phyloP scores from a whole-genome alignment of 1,140 invertebrate genomes.

The Trichoplusia ni region DNA sequence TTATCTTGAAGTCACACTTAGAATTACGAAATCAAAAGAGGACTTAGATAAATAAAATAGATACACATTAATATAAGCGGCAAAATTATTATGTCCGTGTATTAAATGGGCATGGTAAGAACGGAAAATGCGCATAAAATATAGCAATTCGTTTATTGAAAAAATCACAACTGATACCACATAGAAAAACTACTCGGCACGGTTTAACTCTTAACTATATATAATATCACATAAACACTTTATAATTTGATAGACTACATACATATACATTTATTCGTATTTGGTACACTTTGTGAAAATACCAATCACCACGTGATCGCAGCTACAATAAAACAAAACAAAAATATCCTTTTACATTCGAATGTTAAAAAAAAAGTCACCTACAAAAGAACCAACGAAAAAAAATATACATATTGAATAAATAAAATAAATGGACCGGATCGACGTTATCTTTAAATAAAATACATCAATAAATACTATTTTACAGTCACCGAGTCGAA shows the following conservation, averaged over 20 bases:
- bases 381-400: not conserved
- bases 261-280: conserved; percentile 61
- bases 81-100: not conserved
- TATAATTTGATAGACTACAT: conserved; percentile 78
- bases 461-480: not conserved
- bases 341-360: conserved; percentile 36
- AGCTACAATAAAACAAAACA: conserved; percentile 51
- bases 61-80: too few species aligned
- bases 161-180: conserved; percentile 81
- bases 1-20: not conserved
- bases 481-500: conserved; percentile 7
- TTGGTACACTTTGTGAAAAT: conserved; percentile 64
- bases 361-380: conserved; percentile 23
- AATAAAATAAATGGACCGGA: conserved; percentile 15
- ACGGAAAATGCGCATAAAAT: conserved; percentile 46
- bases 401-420: not conserved
- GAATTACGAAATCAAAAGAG: too few species aligned
- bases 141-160: conserved; percentile 77
- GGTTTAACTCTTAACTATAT: conserved; percentile 80
- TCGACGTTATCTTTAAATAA: not conserved
- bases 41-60: too few species aligned
- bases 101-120: not conserved
- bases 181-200: conserved; percentile 81
- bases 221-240: conserved; percentile 80
- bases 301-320: conserved; percentile 55